Evolutionary conservation across 1,140 invertebrate genomes (phyloP), one percentile per base, ranked within the genome.

Genomic region (Panagrolaimus sp.): DNA sequence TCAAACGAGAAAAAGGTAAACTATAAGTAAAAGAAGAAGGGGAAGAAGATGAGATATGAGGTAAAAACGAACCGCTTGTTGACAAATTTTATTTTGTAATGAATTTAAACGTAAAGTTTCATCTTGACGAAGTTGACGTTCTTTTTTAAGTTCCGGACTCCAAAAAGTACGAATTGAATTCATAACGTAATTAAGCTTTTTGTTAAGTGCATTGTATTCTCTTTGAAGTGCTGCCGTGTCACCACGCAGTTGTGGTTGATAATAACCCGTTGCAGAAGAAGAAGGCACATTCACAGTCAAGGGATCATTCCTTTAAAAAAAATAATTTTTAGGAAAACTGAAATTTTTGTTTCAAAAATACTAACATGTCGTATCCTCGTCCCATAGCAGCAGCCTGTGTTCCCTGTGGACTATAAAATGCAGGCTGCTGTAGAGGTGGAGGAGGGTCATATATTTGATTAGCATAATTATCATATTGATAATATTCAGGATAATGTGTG

Each of bases 91-190:
- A 38, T 72, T 47, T 31, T 74, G 71, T 11, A 74, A 47, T 2
- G 48, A 38, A n/a, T 62, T 61, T 9, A 46, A 16, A 23, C 74
- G 69, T 14, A 68, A 92, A 80, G 91, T 93, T 85, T 98, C 95
- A 84, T 98, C 96, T 85, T 98, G 98, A 64, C 95, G 86, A 48
- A 97, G 83, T 9, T 93, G 92, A 68, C 95, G 86, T 85, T 98
- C 95, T 85, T 96, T 96, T 85, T 98, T 98, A 77, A 98, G 87
- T 84, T 98, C 95, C 0, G 96, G 96, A 83, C 92, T 95, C 96
- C 96, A 98, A 86, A 98, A 98, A 13, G 94, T 97, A 85, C 98
- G 98, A 83, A 98, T 97, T 84, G 92, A 95, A 85, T 97, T 94
- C 93, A 98, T 98, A 79, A 91, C 93, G 80, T 94, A 96, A 80